A percentile compares a stretch with the other conserved stretches of the same genome.
phyloP scores from a whole-genome alignment of 2,797 vertebrate genomes.

The Garrulus glandarius region DNA sequence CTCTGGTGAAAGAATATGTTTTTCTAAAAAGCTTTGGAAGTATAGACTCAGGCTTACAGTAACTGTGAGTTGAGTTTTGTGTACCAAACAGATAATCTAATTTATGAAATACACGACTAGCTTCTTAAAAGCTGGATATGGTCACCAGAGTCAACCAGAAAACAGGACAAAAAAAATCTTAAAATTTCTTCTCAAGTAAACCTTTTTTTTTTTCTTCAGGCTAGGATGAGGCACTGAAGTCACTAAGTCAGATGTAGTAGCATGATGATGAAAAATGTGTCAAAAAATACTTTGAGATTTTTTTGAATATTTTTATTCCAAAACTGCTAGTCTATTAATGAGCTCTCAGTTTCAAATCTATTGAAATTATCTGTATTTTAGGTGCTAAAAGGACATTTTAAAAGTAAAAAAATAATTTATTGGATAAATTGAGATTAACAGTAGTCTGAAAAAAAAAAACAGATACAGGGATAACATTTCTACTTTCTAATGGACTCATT shows the following conservation, averaged over 20 bases:
- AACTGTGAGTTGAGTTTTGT: neutral
- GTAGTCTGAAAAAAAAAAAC: neutral
- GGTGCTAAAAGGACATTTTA: neutral
- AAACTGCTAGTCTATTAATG: neutral
- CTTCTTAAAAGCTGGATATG: neutral
- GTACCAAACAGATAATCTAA: neutral
- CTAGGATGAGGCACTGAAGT: neutral
- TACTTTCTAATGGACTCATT: neutral
- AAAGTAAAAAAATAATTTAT: neutral
- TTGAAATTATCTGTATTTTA: neutral
- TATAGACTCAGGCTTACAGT: neutral
- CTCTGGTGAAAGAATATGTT: neutral
- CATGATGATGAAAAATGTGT: neutral
- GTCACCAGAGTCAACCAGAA: neutral
- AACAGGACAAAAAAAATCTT: neutral
- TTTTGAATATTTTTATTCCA: neutral
- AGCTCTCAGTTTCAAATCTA: neutral
- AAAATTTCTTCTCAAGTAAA: neutral
- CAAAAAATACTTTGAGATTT: neutral
- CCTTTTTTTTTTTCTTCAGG: neutral
- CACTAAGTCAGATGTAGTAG: neutral
- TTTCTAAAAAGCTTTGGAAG: neutral
- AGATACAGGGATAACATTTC: neutral
- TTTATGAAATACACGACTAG: neutral
- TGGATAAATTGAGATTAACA: neutral